These are phyloP conservation scores for Tokudaia tokunoshimensis DNA, from an alignment of 2,797 vertebrate species.

Conservation along the genomic window DNA sequence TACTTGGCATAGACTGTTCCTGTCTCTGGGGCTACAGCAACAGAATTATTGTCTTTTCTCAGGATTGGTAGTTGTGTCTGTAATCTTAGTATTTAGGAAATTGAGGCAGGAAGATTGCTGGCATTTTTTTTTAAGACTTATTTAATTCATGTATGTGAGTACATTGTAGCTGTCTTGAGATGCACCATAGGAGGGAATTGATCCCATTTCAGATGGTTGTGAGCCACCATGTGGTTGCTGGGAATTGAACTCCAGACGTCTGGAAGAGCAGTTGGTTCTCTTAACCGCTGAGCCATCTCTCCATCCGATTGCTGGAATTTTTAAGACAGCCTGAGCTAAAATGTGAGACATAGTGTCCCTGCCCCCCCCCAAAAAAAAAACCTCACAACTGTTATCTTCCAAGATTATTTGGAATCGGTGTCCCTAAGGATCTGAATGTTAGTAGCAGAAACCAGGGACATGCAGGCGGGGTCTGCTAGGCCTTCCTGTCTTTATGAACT, in stretches of 20 bases:
- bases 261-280: too few relatives aligned
- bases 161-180: too few relatives aligned
- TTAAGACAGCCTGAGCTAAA: not conserved
- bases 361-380: too few relatives aligned
- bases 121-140: not conserved
- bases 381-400: not conserved
- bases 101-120: not conserved
- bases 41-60: not conserved
- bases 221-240: too few relatives aligned
- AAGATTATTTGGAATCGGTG: not conserved
- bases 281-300: too few relatives aligned
- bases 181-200: too few relatives aligned
- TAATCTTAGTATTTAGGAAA: not conserved
- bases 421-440: not conserved
- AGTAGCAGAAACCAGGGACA: not conserved
- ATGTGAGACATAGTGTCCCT: not conserved
- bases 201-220: too few relatives aligned
- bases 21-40: not conserved
- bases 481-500: not conserved
- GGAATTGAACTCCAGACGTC: too few relatives aligned
- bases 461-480: not conserved
- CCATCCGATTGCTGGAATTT: not conserved
- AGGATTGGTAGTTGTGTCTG: not conserved
- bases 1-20: not conserved
- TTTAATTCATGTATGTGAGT: too few relatives aligned